Evolutionary conservation across 2,888 invertebrate genomes (phyloP), one percentile per base, ranked within the genome.

Genomic region (Chrysolina oricalcia): DNA sequence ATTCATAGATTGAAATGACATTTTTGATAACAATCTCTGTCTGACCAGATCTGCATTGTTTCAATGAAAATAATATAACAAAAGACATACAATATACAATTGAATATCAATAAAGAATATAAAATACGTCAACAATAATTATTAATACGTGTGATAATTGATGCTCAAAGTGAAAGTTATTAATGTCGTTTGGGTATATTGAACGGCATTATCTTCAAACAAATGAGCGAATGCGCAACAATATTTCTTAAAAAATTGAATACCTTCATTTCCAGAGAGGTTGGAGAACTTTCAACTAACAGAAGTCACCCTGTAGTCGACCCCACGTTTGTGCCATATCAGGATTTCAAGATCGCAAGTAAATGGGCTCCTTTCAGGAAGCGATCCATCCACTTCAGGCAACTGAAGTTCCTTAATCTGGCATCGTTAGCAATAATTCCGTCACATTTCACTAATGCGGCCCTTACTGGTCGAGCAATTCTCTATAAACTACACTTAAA

Each of bases 401-500:
- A 56, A 35, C 21, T 40, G 10, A 15, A 43, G 23, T 56, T 9
- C 68, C 56, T 41, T 56, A 56, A 56, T 69, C 53, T 69, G 41
- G 17, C 68, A 56, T 69, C 70, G 46, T 70, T 70, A 70, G 43
- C 43, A 62, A 62, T 43, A 43, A 70, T 59, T 62, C 62, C 59
- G 59, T 59, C 59, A 59, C 59, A 59, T 59, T 70, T 70, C 46
- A 27, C 43, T 62, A 46, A 35, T 23, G 70, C 70, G 70, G 70
- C 27, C 62, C 70, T 62, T 62, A 70, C 59, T 19, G 70, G 70
- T 62, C 46, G 27, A 46, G 27, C 43, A 41, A 56, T 27, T 56
- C 56, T 13, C 62, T 62, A 70, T 70, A 59, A 56, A 70, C 56
- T 70, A 46, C 56, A n/a, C 59, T 56, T 21, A 59, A 59, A 59